A percentile compares a stretch with the other conserved stretches of the same genome.
Conservation (phyloP, 2,113 vertebrate species). For the Syrrhaptes paradoxus region DNA sequence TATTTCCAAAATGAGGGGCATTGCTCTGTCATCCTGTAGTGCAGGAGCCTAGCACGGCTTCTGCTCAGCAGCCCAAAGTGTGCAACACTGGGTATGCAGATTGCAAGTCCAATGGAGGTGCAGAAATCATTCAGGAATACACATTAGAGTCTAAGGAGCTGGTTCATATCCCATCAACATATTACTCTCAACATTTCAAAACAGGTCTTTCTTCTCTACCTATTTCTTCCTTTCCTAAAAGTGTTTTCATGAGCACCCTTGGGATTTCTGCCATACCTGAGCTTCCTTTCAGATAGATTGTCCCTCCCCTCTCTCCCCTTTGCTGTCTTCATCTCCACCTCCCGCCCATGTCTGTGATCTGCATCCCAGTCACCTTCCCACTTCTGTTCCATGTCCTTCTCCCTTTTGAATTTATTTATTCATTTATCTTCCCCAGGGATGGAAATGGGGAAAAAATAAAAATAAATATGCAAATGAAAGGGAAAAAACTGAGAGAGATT, state of each 20-base stretch:
- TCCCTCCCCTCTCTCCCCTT: neutral
- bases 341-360: neutral
- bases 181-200: neutral
- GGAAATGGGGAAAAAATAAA: conserved; percentile 31
- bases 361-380: conserved; percentile 52
- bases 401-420: conserved; percentile 44
- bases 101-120: neutral
- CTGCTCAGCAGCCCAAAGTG: neutral
- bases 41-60: neutral
- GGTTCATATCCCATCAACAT: neutral
- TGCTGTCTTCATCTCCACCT: neutral
- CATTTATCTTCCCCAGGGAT: conserved; percentile 18
- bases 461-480: conserved; percentile 66
- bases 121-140: neutral
- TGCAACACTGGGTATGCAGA: neutral
- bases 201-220: neutral
- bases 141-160: neutral
- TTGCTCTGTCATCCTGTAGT: neutral
- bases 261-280: neutral
- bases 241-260: neutral
- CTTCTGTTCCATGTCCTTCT: conserved; percentile 31
- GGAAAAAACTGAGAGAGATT: conserved; percentile 49
- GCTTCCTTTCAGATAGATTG: neutral
- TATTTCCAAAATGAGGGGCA: neutral
- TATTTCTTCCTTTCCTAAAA: neutral